Percentiles rank a stretch among this genome's conserved stretches.
Evolutionary conservation across 2,113 vertebrate genomes (phyloP).

Genomic region (Aptenodytes patagonicus): DNA sequence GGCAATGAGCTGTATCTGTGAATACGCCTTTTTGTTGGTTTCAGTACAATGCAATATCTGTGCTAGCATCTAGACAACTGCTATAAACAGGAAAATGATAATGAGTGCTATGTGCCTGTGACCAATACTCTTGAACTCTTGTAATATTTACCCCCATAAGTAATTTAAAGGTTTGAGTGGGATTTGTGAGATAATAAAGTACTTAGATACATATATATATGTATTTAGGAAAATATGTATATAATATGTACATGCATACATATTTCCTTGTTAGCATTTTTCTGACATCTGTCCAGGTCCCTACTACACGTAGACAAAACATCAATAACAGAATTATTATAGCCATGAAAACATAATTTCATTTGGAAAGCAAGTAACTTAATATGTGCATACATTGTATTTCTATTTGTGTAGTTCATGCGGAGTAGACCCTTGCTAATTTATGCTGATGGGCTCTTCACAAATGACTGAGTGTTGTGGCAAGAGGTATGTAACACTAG

Average conservation of each 20-base stretch:
- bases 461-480: not conserved
- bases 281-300: not conserved
- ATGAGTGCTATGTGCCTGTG: not conserved
- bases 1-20: slow-evolving; percentile 28
- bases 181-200: not conserved
- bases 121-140: slow-evolving; percentile 11
- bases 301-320: not conserved
- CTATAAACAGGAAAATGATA: slow-evolving; percentile 21
- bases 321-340: not conserved
- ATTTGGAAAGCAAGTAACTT: not conserved
- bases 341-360: not conserved
- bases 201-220: not conserved
- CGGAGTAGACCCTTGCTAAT: not conserved
- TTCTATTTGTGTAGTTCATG: not conserved
- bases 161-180: slow-evolving; percentile 28
- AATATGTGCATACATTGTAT: not conserved
- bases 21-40: slow-evolving; percentile 44
- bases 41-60: slow-evolving; percentile 34
- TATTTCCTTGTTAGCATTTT: not conserved
- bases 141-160: not conserved
- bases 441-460: not conserved
- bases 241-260: not conserved
- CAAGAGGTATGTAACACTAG: not conserved
- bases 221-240: not conserved
- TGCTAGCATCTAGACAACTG: slow-evolving; percentile 30